Evolutionary conservation across 2,113 vertebrate genomes (phyloP).

Genomic region (Marmota flaviventris): DNA sequence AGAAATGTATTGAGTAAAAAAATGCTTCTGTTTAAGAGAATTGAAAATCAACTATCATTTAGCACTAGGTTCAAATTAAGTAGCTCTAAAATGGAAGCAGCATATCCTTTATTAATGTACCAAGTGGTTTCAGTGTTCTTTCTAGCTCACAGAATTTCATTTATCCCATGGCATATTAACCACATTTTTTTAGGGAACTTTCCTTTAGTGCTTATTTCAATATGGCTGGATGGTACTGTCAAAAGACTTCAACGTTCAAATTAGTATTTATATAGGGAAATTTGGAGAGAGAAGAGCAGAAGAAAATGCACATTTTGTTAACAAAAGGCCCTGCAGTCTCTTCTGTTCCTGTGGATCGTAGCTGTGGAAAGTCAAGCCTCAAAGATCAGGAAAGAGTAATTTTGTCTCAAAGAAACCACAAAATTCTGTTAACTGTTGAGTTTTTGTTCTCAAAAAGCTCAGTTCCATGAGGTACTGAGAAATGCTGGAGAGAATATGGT

Average conservation of each 20-base stretch:
- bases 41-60: not conserved
- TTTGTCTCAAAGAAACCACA: not conserved
- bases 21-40: not conserved
- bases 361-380: not conserved
- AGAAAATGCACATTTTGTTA: not conserved
- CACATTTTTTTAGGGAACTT: not conserved
- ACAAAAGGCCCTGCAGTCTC: not conserved
- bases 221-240: not conserved
- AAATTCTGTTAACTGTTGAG: too few species aligned
- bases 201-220: constrained; percentile 6
- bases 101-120: not conserved
- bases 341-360: not conserved
- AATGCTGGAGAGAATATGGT: too few species aligned
- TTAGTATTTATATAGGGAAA: not conserved
- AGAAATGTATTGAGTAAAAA: not conserved
- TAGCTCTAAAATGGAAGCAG: not conserved
- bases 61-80: not conserved
- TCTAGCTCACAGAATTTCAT: not conserved
- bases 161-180: not conserved
- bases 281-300: not conserved
- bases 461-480: not conserved
- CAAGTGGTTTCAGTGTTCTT: not conserved
- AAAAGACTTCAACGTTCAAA: not conserved
- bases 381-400: not conserved
- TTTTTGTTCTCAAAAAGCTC: not conserved